These are phyloP conservation scores for Takifugu rubripes DNA, from an alignment of 2,797 vertebrate genomes.

Conservation along the genomic window DNA sequence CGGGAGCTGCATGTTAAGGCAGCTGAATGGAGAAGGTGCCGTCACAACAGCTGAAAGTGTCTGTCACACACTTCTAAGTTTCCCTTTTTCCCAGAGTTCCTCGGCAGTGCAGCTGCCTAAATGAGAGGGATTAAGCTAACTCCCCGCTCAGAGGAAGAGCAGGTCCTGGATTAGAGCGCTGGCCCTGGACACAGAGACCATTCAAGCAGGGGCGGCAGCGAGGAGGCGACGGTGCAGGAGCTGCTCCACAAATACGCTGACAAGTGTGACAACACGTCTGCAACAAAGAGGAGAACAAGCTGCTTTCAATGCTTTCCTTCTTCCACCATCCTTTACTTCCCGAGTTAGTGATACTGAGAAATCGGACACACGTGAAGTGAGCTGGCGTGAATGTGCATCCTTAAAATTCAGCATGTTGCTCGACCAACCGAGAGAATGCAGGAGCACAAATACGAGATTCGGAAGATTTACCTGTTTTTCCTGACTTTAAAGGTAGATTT, in stretches of 20 bases:
- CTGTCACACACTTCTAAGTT: conserved; percentile 51
- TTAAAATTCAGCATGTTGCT: too few species aligned
- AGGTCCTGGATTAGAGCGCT: conserved; percentile 67
- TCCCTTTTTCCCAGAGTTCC: conserved; percentile 43
- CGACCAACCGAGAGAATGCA: too few species aligned
- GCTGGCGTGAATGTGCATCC: too few species aligned
- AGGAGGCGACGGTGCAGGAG: conserved; percentile 53
- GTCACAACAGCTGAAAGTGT: conserved; percentile 62
- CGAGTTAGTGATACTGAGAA: not conserved
- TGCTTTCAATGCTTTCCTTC: not conserved
- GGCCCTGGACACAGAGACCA: conserved; percentile 70
- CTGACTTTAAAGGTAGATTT: too few species aligned
- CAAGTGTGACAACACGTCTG: too few species aligned
- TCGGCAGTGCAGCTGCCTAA: conserved; percentile 73
- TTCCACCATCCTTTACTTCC: conserved; percentile 42
- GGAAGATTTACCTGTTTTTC: too few species aligned
- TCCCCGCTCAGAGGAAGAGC: conserved; percentile 72
- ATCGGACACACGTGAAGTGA: too few species aligned
- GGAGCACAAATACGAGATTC: too few species aligned
- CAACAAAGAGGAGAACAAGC: too few species aligned
- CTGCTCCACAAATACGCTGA: too few species aligned
- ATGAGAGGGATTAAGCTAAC: conserved; percentile 76
- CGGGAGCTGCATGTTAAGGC: conserved; percentile 52
- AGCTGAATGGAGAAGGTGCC: conserved; percentile 53
- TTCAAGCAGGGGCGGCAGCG: conserved; percentile 69